A percentile compares a stretch with the other conserved stretches of the same genome.
phyloP scores from a whole-genome alignment of 2,888 invertebrate species.

The Ichneumoninae sp. region DNA sequence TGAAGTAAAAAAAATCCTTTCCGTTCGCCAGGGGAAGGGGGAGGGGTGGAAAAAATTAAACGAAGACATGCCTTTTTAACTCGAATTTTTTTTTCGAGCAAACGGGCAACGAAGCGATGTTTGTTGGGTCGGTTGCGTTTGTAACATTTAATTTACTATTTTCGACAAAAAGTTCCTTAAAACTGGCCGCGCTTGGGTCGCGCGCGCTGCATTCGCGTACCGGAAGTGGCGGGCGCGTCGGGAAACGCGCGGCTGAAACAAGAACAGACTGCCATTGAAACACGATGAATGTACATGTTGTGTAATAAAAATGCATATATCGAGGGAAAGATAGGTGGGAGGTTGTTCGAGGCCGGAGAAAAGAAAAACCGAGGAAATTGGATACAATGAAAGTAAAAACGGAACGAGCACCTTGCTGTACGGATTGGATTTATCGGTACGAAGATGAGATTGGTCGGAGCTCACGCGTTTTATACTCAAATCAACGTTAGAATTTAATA shows the following conservation, averaged over 20 bases:
- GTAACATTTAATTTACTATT: slow-evolving; percentile 40
- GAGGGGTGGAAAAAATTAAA: too few species aligned
- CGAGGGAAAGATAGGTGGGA: slow-evolving; percentile 49
- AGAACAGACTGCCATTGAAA: slow-evolving; percentile 78
- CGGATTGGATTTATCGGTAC: slow-evolving; percentile 48
- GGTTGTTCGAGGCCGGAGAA: slow-evolving; percentile 1
- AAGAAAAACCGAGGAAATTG: slow-evolving; percentile 49
- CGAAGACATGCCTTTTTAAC: too few species aligned
- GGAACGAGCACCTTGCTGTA: slow-evolving; percentile 28
- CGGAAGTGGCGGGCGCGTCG: slow-evolving; percentile 8
- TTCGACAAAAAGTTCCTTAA: slow-evolving; percentile 72
- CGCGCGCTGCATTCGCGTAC: slow-evolving; percentile 60
- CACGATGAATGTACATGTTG: slow-evolving; percentile 69
- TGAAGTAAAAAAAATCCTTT: too few species aligned
- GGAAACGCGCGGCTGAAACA: slow-evolving; percentile 61
- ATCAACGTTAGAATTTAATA: slow-evolving; percentile 45
- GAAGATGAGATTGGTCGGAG: slow-evolving; percentile 49
- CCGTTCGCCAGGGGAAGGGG: too few species aligned
- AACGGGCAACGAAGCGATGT: too few species aligned
- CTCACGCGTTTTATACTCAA: slow-evolving; percentile 58
- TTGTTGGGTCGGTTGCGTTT: slow-evolving; percentile 2
- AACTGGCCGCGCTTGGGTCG: slow-evolving; percentile 70
- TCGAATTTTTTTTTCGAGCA: too few species aligned
- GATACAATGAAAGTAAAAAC: slow-evolving; percentile 46
- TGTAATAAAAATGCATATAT: slow-evolving; percentile 70